Evolutionary conservation across 2,113 vertebrate genomes (phyloP).

Genomic region (Periophthalmus modestus): DNA sequence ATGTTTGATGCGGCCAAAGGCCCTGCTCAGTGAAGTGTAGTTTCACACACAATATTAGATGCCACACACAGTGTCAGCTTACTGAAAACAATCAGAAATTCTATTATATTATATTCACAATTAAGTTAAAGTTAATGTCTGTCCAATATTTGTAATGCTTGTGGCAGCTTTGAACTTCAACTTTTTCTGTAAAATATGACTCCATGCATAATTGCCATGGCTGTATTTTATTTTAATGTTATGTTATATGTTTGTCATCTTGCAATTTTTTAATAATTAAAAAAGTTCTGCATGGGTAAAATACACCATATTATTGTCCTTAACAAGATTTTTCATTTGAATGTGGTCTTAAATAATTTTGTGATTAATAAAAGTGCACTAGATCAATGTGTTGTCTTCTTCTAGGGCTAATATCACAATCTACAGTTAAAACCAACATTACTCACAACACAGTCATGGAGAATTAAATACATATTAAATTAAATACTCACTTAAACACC

Average conservation of each 20-base stretch:
- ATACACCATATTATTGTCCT: not conserved
- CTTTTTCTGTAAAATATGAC: not conserved
- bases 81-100: not conserved
- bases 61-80: not conserved
- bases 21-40: constrained; percentile 60
- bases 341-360: not conserved
- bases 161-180: not conserved
- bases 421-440: too few relatives aligned
- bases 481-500: too few relatives aligned
- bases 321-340: not conserved
- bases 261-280: not conserved
- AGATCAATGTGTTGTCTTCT: not conserved
- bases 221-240: not conserved
- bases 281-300: not conserved
- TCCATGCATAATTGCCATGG: not conserved
- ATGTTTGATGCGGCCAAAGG: constrained; percentile 92
- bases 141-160: not conserved
- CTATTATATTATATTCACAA: not conserved
- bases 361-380: not conserved
- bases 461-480: too few relatives aligned
- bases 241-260: not conserved
- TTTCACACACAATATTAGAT: not conserved
- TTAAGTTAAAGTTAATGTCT: not conserved
- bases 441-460: too few relatives aligned
- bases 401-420: not conserved